phyloP scores from a whole-genome alignment of 2,113 vertebrate species.

The Chunga burmeisteri region DNA sequence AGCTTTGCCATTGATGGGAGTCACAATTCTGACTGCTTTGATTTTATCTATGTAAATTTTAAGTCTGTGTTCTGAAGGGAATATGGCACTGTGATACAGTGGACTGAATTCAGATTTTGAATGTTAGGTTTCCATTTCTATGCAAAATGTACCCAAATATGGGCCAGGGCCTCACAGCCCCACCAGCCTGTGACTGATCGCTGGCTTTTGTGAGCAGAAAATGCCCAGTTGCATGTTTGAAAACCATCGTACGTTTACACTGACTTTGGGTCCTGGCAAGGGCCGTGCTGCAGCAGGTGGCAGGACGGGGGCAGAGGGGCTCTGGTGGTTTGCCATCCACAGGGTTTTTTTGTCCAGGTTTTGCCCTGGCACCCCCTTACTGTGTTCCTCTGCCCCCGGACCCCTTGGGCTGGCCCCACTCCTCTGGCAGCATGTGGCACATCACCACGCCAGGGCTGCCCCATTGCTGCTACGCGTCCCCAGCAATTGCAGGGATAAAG shows the following conservation, averaged over 20 bases:
- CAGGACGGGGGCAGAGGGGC: neutral
- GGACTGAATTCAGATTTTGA: neutral
- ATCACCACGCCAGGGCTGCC: neutral
- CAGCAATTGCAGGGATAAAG: rapidly evolving
- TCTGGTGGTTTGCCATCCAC: neutral
- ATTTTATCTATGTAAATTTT: neutral
- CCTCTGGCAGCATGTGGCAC: neutral
- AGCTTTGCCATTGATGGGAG: neutral
- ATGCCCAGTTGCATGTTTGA: neutral
- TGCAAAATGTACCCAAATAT: rapidly evolving
- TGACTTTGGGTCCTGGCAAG: neutral
- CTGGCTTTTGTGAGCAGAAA: neutral
- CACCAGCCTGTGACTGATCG: rapidly evolving
- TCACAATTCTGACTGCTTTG: neutral
- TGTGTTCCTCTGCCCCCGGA: neutral
- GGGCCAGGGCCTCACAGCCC: neutral
- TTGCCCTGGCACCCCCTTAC: neutral
- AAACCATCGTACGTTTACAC: rapidly evolving
- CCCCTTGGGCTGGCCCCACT: neutral
- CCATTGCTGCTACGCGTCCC: rapidly evolving
- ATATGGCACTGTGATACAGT: neutral
- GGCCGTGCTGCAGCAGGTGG: neutral
- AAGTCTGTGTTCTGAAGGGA: neutral
- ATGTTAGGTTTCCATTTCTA: neutral
- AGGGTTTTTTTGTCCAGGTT: neutral